Evolutionary conservation across 2,113 vertebrate species (phyloP).

Genomic region (Gopherus flavomarginatus): DNA sequence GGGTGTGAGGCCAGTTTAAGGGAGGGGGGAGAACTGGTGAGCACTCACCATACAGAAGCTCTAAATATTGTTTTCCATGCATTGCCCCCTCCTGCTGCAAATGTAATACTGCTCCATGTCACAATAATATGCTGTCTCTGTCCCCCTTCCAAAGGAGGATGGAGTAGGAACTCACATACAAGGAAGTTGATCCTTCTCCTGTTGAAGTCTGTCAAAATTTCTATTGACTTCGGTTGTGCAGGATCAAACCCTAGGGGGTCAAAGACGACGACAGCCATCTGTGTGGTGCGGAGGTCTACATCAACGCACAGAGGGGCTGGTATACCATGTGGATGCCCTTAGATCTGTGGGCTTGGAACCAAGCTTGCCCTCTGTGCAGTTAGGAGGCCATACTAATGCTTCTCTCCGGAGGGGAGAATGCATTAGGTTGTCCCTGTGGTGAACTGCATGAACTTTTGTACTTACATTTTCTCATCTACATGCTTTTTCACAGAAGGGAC

Average conservation of each 20-base stretch:
- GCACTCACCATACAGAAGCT: neutral
- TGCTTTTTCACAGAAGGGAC: conserved; percentile 37
- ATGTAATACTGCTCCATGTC: neutral
- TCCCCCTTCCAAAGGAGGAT: neutral
- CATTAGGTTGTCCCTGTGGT: conserved; percentile 47
- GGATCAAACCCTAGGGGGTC: neutral
- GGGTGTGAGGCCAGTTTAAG: neutral
- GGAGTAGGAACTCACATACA: neutral
- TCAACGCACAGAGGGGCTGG: neutral
- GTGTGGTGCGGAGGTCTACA: neutral
- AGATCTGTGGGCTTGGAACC: neutral
- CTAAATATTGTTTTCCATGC: neutral
- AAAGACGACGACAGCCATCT: neutral
- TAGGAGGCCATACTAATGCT: conserved; percentile 43
- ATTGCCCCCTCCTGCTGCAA: neutral
- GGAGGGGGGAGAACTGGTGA: neutral
- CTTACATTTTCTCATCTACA: conserved; percentile 53
- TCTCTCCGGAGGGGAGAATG: conserved; percentile 45
- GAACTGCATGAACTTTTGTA: conserved; percentile 66
- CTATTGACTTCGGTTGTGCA: rapidly evolving
- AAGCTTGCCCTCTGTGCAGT: conserved; percentile 28
- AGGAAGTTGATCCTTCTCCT: neutral
- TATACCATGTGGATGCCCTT: neutral
- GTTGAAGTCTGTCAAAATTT: neutral
- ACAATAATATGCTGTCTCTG: neutral